Evolutionary conservation across 2,113 vertebrate genomes (phyloP), one percentile per base, ranked within the genome.

Genomic region (Cromileptes altivelis): DNA sequence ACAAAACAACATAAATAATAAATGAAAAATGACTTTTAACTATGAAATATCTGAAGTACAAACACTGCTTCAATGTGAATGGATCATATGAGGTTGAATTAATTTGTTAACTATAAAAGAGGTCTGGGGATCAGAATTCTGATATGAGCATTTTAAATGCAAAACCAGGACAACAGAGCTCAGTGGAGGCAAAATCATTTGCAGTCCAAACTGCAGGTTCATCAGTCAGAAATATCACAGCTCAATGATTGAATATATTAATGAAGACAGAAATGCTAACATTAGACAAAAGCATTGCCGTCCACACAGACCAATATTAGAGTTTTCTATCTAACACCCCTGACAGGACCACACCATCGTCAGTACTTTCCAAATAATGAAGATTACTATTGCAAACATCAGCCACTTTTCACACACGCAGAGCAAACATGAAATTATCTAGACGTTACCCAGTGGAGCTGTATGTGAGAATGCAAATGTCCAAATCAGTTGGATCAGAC

Each of bases 1-100:
- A 91, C 87, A 80, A 82, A 87, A 88, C 84, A 87, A 56, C 30
- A 49, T 87, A 5, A 81, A 90, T 84, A 84, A 91, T 87, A 27
- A 67, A 86, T 78, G 62, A 78, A 80, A 81, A 89, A 58, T 21
- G 0, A 62, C 70, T 45, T 78, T 83, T 82, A 80, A 78, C 45
- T 52, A 55, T 75, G 4, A 62, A 77, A 57, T 50, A 81, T 81
- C 33, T 78, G 6, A 70, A 80, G 57, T 30, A 50, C 25, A 75
- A 60, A 68, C 37, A 52, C 30, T 49, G 42, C 62, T 69, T 75
- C n/a, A 52, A 3, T 67, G 50, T 72, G 42, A 78, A 55, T 63
- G 30, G 47, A 80, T 53, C 21, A 18, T 52, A 17, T 79, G 67
- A 74, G 23, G n/a, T 70, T 78, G 12, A 65, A 74, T 60, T 45